These are phyloP conservation scores for Stramonita haemastoma DNA, from an alignment of 2,888 invertebrate species.

Conservation along the genomic window DNA sequence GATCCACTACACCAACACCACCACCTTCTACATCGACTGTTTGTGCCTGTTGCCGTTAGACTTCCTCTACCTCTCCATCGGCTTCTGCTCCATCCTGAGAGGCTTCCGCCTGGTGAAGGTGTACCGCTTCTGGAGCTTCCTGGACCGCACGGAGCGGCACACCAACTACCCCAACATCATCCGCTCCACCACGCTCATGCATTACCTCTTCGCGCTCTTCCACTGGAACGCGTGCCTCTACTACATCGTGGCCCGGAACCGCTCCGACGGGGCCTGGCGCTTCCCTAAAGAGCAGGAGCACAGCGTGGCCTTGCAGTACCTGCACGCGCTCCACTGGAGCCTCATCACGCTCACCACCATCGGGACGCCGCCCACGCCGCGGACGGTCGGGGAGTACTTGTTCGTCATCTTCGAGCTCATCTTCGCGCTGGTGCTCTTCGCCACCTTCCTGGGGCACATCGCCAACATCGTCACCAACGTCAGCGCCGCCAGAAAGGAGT, in stretches of 20 bases:
- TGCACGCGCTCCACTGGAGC: slow-evolving; percentile 99
- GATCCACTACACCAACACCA: slow-evolving; percentile 98
- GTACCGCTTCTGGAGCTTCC: slow-evolving; percentile 98
- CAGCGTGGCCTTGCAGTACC: slow-evolving; percentile 86
- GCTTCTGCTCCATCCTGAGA: slow-evolving; percentile 93
- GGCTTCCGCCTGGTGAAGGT: slow-evolving; percentile 97
- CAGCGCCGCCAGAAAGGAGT: slow-evolving; percentile 97
- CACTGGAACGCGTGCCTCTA: slow-evolving; percentile 99
- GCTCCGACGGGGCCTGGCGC: slow-evolving; percentile 79
- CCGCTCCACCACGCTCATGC: slow-evolving; percentile 79
- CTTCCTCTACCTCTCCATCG: slow-evolving; percentile 98
- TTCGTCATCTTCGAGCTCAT: slow-evolving; percentile 96
- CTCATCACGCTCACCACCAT: slow-evolving; percentile 96
- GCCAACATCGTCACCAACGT: slow-evolving; percentile 99
- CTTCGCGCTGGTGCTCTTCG: slow-evolving; percentile 95
- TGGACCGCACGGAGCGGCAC: slow-evolving; percentile 98
- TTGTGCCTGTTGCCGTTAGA: slow-evolving; percentile 97
- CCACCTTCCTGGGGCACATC: slow-evolving; percentile 97
- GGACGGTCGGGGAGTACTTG: slow-evolving; percentile 95
- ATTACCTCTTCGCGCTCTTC: slow-evolving; percentile 97
- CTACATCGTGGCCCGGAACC: slow-evolving; percentile 83
- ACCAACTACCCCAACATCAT: slow-evolving; percentile 98
- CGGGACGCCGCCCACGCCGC: slow-evolving; percentile 92
- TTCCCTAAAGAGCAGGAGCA: slow-evolving; percentile 64
- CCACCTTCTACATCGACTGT: slow-evolving; percentile 98